Conservation (phyloP, 2,888 invertebrate genomes). For the Laothoe populi region DNA sequence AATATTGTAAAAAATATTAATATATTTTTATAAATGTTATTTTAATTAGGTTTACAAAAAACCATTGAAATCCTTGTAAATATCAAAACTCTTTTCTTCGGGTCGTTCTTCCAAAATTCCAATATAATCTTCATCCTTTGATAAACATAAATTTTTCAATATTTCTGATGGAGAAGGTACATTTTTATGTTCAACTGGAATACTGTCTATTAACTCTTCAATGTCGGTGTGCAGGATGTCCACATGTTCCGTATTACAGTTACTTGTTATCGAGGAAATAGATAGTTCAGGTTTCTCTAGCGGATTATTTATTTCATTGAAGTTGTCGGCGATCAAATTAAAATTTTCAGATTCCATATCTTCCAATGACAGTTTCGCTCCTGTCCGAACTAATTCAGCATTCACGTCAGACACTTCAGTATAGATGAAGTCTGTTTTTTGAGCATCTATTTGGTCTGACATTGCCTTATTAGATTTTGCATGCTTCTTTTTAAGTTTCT, state of each 20-base stretch:
- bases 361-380: slow-evolving; percentile 76
- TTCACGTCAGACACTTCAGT: slow-evolving; percentile 70
- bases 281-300: slow-evolving; percentile 28
- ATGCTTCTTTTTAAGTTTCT: slow-evolving; percentile 77
- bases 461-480: slow-evolving; percentile 39
- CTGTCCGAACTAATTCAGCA: slow-evolving; percentile 73
- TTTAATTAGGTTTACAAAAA: slow-evolving; percentile 46
- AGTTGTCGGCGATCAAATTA: slow-evolving; percentile 62
- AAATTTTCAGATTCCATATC: slow-evolving; percentile 79
- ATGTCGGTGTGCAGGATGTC: slow-evolving; percentile 64
- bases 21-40: too few relatives aligned
- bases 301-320: slow-evolving; percentile 36
- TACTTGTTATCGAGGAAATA: slow-evolving; percentile 31
- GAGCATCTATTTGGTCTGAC: slow-evolving; percentile 30
- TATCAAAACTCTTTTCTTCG: slow-evolving; percentile 44
- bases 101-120: slow-evolving; percentile 41
- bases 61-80: slow-evolving; percentile 52
- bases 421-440: slow-evolving; percentile 43
- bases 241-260: slow-evolving; percentile 47
- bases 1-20: too few relatives aligned
- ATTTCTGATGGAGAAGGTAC: slow-evolving; percentile 87
- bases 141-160: slow-evolving; percentile 86
- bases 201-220: slow-evolving; percentile 62
- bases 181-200: slow-evolving; percentile 74
- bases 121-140: slow-evolving; percentile 70